A percentile compares a stretch with the other conserved stretches of the same genome.
phyloP scores from a whole-genome alignment of 2,113 vertebrate genomes.

The Pan troglodytes region NHGRI_mPanTro3-v2.1_pri NC_072398.2:152474001-152474500 shows the following conservation, averaged over 20 bases:
- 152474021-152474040: background rate
- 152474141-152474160: no score
- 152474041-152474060: background rate
- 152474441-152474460: background rate
- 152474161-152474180: no score
- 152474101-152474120: no score
- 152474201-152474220: no score
- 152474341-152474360: background rate
- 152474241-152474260: no score
- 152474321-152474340: no score
- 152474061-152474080: no score
- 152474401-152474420: background rate
- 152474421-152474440: background rate
- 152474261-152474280: no score
- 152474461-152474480: background rate
- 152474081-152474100: no score
- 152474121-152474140: no score
- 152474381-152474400: background rate
- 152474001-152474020: background rate
- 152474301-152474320: rapidly evolving
- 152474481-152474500: background rate
- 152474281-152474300: rapidly evolving
- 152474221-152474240: no score
- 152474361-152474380: background rate
- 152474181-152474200: no score